Percentiles rank a stretch among this genome's conserved stretches.
phyloP scores from a whole-genome alignment of 2,113 vertebrate species.

The Otocyon megalotis region DNA sequence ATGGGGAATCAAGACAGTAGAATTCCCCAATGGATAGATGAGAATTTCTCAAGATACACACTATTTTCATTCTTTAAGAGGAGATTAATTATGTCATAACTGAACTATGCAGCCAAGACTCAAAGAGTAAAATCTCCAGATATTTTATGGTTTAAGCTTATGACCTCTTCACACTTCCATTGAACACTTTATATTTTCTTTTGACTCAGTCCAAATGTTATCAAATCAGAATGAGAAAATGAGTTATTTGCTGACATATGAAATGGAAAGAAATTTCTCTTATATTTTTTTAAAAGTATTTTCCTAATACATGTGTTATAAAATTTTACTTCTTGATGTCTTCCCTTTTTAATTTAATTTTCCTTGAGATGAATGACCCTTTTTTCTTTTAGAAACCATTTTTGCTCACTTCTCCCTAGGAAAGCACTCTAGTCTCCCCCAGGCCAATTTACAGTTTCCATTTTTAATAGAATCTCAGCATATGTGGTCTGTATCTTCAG shows the following conservation, averaged over 20 bases:
- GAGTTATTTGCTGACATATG: constrained; percentile 71
- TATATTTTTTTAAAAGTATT: constrained; percentile 48
- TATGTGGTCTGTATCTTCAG: not conserved
- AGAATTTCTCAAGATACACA: constrained; percentile 66
- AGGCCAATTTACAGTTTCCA: not conserved
- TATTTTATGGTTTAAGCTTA: constrained; percentile 70
- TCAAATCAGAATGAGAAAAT: constrained; percentile 72
- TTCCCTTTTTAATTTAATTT: constrained; percentile 59
- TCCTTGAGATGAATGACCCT: constrained; percentile 37
- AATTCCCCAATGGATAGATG: not conserved
- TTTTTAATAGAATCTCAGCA: constrained; percentile 8
- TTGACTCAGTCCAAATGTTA: constrained; percentile 68
- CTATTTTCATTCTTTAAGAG: constrained; percentile 55
- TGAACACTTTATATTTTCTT: constrained; percentile 77
- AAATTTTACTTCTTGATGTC: constrained; percentile 31
- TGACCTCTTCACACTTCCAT: constrained; percentile 69
- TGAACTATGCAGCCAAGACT: constrained; percentile 55
- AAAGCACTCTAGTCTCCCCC: not conserved
- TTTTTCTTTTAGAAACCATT: constrained; percentile 56
- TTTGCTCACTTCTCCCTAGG: constrained; percentile 5
- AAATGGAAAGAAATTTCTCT: constrained; percentile 50
- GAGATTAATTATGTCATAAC: constrained; percentile 66
- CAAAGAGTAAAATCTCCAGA: constrained; percentile 49
- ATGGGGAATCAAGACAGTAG: constrained; percentile 12
- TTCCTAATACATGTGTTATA: constrained; percentile 26